Percentiles rank a stretch among this genome's conserved stretches.
These are phyloP conservation scores for Megaptera novaeangliae DNA, from an alignment of 2,113 vertebrate genomes.

Conservation along the genomic window DNA sequence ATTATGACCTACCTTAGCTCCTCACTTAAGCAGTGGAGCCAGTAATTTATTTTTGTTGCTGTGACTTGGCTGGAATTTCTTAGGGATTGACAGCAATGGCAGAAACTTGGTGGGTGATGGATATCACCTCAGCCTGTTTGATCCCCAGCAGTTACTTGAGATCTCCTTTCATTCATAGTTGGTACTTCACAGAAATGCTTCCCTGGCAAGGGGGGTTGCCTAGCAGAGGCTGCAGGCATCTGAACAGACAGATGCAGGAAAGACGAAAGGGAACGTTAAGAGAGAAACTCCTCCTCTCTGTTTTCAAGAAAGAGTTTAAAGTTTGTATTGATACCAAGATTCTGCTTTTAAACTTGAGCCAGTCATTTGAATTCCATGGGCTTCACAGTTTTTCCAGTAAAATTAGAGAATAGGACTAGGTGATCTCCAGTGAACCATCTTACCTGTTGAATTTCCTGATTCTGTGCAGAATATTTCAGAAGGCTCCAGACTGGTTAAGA, in stretches of 20 bases:
- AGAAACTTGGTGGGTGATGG: background rate
- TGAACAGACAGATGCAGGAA: background rate
- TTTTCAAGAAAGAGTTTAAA: background rate
- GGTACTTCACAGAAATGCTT: background rate
- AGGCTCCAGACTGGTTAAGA: background rate
- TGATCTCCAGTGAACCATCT: background rate
- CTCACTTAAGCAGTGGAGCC: background rate
- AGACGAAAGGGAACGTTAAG: background rate
- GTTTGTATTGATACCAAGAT: background rate
- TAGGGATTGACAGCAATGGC: background rate
- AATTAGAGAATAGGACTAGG: background rate
- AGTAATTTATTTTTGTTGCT: background rate
- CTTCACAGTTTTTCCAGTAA: background rate
- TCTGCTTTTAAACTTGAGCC: background rate
- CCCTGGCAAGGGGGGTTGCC: background rate
- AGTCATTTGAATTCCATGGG: background rate
- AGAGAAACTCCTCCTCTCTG: background rate
- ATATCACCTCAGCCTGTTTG: background rate
- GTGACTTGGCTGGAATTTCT: background rate
- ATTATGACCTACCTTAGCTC: background rate
- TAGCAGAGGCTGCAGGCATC: background rate
- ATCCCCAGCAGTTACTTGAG: background rate
- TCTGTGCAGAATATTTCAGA: background rate
- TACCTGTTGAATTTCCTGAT: background rate
- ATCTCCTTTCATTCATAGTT: background rate